Evolutionary conservation across 2,797 vertebrate species (phyloP).

Genomic region (Cirrhinus mrigala): DNA sequence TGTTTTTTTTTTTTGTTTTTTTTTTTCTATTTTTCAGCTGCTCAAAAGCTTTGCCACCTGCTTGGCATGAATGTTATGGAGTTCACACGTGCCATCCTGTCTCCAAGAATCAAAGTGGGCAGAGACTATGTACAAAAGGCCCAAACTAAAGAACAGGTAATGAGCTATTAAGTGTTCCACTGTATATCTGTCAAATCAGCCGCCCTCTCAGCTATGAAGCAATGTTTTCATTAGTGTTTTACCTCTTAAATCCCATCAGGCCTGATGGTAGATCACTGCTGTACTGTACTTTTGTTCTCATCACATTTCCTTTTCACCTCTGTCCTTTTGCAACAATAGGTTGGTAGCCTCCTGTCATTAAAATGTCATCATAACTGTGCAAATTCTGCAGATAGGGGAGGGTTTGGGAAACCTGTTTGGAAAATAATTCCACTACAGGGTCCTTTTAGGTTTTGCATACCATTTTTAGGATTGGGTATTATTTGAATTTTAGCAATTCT

Average conservation of each 20-base stretch:
- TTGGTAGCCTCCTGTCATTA: background rate
- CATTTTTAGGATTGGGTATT: background rate
- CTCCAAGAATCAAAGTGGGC: constrained; percentile 98
- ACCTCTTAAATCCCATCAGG: background rate
- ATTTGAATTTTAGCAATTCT: background rate
- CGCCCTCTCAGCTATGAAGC: background rate
- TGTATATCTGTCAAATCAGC: background rate
- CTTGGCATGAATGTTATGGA: constrained; percentile 97
- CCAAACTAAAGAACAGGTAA: constrained; percentile 97
- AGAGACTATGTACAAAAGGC: constrained; percentile 98
- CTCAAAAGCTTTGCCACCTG: constrained; percentile 98
- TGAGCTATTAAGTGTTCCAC: too few species aligned
- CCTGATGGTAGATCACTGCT: background rate
- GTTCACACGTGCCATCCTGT: constrained; percentile 94
- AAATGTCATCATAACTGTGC: background rate
- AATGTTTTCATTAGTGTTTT: constrained; percentile 3
- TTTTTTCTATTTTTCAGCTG: constrained; percentile 77
- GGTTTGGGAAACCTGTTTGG: background rate
- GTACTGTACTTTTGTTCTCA: background rate
- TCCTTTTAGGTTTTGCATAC: background rate
- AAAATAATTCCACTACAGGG: background rate
- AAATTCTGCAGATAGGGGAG: background rate
- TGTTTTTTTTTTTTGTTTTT: background rate
- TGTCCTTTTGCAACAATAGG: constrained; percentile 13
- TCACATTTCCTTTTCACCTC: constrained; percentile 8